These are phyloP conservation scores for Aphelinus atriplicis DNA, from an alignment of 1,140 invertebrate genomes.

Conservation along the genomic window DNA sequence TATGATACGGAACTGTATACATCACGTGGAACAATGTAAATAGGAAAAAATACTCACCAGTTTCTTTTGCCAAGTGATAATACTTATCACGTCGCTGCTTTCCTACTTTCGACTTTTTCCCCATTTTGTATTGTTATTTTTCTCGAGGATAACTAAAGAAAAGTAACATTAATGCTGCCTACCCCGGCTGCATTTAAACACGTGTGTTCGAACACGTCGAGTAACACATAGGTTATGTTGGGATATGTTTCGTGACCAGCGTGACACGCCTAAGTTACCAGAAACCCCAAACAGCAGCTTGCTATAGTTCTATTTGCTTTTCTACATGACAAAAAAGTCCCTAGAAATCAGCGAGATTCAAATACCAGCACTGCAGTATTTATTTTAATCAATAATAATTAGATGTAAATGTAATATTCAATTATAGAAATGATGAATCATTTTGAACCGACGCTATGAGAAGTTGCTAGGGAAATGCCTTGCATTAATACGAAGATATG, in stretches of 20 bases:
- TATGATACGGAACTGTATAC: not conserved
- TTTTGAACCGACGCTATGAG: too few species aligned
- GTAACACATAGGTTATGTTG: slow-evolving; percentile 21
- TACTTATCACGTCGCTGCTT: slow-evolving; percentile 98
- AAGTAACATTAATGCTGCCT: slow-evolving; percentile 3
- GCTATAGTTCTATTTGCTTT: not conserved
- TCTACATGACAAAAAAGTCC: not conserved
- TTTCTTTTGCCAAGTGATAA: slow-evolving; percentile 98
- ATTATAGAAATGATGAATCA: too few species aligned
- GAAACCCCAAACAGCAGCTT: not conserved
- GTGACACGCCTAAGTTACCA: too few species aligned
- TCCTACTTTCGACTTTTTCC: slow-evolving; percentile 96
- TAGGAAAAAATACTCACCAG: slow-evolving; percentile 72
- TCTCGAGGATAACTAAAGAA: slow-evolving; percentile 9
- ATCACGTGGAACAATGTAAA: slow-evolving; percentile 10
- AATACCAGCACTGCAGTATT: not conserved
- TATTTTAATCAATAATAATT: not conserved
- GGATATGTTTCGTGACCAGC: too few species aligned
- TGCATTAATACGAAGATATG: too few species aligned
- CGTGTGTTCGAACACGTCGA: slow-evolving; percentile 6
- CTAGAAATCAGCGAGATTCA: not conserved
- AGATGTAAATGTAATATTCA: too few species aligned
- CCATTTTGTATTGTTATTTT: slow-evolving; percentile 74
- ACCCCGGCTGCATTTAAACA: slow-evolving; percentile 3
- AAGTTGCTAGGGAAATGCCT: too few species aligned